Conservation (phyloP, 2,888 invertebrate species). For the Ophraella communa region DNA sequence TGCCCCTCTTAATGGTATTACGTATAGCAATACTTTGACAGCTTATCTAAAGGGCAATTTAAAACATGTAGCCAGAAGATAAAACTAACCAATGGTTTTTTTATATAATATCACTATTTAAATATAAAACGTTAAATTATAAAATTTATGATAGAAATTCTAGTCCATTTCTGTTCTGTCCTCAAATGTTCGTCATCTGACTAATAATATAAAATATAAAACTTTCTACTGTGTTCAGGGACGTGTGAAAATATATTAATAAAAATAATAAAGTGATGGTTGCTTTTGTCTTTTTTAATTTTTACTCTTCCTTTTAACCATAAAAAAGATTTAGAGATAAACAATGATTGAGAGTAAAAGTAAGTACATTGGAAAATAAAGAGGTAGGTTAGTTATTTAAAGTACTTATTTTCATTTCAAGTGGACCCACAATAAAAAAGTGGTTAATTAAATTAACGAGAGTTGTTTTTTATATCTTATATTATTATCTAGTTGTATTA, state of each 20-base stretch:
- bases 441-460: no score
- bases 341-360: neutral
- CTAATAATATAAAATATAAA: neutral
- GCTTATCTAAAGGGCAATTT: no score
- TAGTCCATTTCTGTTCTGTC: neutral
- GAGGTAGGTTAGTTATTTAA: no score
- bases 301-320: neutral
- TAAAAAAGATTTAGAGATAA: neutral
- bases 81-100: no score
- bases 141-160: neutral
- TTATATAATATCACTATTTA: no score
- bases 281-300: neutral
- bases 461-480: no score
- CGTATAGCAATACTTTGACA: no score
- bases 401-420: no score
- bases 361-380: neutral
- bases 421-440: no score
- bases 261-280: neutral
- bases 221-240: neutral
- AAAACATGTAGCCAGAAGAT: no score
- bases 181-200: neutral
- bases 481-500: no score
- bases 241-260: neutral
- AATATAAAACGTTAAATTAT: neutral
- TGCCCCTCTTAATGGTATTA: no score